These are phyloP conservation scores for Petrocephalus microphthalmus DNA, from an alignment of 2,113 vertebrate species.

Conservation along the genomic window DNA sequence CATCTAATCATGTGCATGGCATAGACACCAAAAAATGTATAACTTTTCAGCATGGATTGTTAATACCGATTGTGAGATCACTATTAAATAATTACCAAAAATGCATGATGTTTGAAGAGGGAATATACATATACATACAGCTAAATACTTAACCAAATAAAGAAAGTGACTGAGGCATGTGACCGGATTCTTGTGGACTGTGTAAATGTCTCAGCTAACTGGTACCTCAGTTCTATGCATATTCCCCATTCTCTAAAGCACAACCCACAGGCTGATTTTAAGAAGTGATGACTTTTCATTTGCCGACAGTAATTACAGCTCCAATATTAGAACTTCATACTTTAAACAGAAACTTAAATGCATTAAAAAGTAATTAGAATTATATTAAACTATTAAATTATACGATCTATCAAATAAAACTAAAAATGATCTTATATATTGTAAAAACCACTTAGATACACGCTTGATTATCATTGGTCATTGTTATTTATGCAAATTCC, in stretches of 20 bases:
- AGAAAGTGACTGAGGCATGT: not conserved
- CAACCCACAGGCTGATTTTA: not conserved
- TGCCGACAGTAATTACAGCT: not conserved
- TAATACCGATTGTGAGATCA: too few relatives aligned
- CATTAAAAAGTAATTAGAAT: conserved; percentile 6
- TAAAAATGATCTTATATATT: not conserved
- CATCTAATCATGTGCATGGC: not conserved
- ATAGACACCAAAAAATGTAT: not conserved
- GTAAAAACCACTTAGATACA: conserved; percentile 1
- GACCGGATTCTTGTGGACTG: not conserved
- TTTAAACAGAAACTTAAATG: conserved; percentile 7
- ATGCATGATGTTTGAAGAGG: not conserved
- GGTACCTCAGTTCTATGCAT: not conserved
- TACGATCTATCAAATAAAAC: not conserved
- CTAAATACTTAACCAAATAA: not conserved
- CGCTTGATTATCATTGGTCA: not conserved
- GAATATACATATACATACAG: not conserved
- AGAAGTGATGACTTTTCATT: conserved; percentile 3
- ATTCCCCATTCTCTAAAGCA: not conserved
- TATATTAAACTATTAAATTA: conserved; percentile 11
- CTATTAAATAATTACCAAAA: not conserved
- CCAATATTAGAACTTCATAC: conserved; percentile 1
- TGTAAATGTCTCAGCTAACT: not conserved
- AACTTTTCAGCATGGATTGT: not conserved
- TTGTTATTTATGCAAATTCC: conserved; percentile 1